Conservation (phyloP, 2,888 invertebrate species). For the Agriopis aurantiaria region DNA sequence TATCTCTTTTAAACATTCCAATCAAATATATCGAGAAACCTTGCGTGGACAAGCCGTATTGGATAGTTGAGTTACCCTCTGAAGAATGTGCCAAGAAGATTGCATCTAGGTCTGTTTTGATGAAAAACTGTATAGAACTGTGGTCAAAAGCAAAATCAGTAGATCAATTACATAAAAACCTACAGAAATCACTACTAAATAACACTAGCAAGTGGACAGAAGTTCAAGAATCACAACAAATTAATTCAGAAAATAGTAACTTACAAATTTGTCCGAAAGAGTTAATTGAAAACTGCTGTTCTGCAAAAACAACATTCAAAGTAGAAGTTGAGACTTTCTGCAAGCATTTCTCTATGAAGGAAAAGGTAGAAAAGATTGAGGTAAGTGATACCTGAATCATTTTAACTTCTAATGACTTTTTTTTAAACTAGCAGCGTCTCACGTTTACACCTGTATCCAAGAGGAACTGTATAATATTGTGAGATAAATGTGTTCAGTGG, state of each 20-base stretch:
- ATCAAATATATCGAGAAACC: slow-evolving; percentile 87
- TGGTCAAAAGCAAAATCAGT: slow-evolving; percentile 90
- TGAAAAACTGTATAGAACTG: slow-evolving; percentile 92
- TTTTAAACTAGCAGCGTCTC: too few species aligned
- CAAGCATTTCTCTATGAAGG: slow-evolving; percentile 92
- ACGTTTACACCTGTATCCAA: too few species aligned
- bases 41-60: slow-evolving; percentile 90
- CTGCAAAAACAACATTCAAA: slow-evolving; percentile 89
- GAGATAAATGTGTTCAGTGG: too few species aligned
- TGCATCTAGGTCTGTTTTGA: slow-evolving; percentile 92
- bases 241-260: slow-evolving; percentile 44
- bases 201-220: slow-evolving; percentile 62
- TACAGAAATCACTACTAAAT: slow-evolving; percentile 82
- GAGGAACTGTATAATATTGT: too few species aligned
- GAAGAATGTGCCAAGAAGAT: slow-evolving; percentile 90
- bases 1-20: slow-evolving; percentile 87
- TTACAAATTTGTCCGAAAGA: slow-evolving; percentile 79
- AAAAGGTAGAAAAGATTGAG: slow-evolving; percentile 96
- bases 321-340: slow-evolving; percentile 96
- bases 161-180: slow-evolving; percentile 87
- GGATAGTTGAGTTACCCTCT: slow-evolving; percentile 92
- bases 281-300: slow-evolving; percentile 84
- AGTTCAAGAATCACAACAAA: slow-evolving; percentile 38
- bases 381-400: slow-evolving; percentile 69
- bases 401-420: not conserved